Evolutionary conservation across 1,140 invertebrate species (phyloP).

Genomic region (Caerostris extrusa): DNA sequence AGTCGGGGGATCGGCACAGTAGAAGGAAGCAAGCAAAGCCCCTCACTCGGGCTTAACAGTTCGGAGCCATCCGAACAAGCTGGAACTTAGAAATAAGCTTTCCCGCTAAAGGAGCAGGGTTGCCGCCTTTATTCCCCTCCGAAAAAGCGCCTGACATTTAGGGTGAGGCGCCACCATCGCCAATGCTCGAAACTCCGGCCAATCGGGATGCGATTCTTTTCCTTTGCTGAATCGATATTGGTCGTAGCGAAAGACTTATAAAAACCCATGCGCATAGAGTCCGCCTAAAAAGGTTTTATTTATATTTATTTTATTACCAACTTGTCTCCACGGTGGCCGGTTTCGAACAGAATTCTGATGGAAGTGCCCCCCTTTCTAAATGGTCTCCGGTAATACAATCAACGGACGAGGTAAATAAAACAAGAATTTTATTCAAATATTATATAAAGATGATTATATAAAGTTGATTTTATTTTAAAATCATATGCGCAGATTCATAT

Average conservation of each 20-base stretch:
- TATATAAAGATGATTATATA: too few relatives aligned
- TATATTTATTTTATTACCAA: constrained; percentile 28
- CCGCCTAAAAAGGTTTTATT: background rate
- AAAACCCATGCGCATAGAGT: constrained; percentile 1
- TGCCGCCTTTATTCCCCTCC: constrained; percentile 42
- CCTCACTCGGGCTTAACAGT: background rate
- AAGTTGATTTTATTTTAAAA: too few relatives aligned
- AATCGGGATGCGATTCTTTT: constrained; percentile 19
- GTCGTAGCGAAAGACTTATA: background rate
- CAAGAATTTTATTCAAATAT: too few relatives aligned
- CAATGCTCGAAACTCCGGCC: background rate
- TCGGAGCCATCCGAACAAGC: background rate
- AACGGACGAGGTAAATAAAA: background rate
- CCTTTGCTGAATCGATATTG: background rate
- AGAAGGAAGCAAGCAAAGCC: background rate
- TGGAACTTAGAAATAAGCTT: constrained; percentile 13
- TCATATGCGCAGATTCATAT: too few relatives aligned
- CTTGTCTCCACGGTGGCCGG: background rate
- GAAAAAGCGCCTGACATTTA: constrained; percentile 42
- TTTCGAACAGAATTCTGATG: background rate
- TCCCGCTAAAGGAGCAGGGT: constrained; percentile 44
- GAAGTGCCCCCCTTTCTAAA: background rate
- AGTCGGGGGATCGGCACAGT: constrained; percentile 26
- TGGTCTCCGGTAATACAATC: background rate
- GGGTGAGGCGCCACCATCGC: constrained; percentile 35